Evolutionary conservation across 1,140 invertebrate species (phyloP).

Genomic region (Xylocopa sonorina): DNA sequence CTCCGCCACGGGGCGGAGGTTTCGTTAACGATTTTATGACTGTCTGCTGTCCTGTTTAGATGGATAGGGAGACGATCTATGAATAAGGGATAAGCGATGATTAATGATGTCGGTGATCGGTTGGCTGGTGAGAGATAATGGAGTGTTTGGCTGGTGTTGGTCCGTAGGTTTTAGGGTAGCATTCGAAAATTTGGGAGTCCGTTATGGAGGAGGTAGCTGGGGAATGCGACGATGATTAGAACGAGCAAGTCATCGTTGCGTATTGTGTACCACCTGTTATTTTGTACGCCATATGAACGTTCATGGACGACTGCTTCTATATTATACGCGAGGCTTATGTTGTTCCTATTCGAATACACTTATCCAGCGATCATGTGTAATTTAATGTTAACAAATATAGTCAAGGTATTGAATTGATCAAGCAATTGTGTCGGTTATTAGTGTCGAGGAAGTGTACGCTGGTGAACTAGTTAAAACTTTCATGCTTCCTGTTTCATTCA

Average conservation of each 20-base stretch:
- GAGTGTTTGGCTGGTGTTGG: background rate
- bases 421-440: too few species aligned
- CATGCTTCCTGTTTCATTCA: background rate
- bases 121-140: slow-evolving; percentile 6
- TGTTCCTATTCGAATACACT: too few species aligned
- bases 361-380: too few species aligned
- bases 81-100: slow-evolving; percentile 26
- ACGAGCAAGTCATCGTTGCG: background rate
- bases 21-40: slow-evolving; percentile 7
- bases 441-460: too few species aligned
- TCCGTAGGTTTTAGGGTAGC: background rate
- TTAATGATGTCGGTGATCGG: slow-evolving; percentile 16
- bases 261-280: background rate
- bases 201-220: background rate
- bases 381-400: too few species aligned
- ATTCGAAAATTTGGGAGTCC: background rate
- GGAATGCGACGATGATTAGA: background rate
- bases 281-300: background rate
- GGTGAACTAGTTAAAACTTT: background rate
- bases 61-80: background rate
- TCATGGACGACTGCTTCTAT: too few species aligned
- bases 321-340: too few species aligned
- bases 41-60: background rate
- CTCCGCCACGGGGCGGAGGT: too few species aligned
- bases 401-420: background rate